These are phyloP conservation scores for Rhyacophila evoluta DNA, from an alignment of 2,888 invertebrate genomes.

Conservation along the genomic window DNA sequence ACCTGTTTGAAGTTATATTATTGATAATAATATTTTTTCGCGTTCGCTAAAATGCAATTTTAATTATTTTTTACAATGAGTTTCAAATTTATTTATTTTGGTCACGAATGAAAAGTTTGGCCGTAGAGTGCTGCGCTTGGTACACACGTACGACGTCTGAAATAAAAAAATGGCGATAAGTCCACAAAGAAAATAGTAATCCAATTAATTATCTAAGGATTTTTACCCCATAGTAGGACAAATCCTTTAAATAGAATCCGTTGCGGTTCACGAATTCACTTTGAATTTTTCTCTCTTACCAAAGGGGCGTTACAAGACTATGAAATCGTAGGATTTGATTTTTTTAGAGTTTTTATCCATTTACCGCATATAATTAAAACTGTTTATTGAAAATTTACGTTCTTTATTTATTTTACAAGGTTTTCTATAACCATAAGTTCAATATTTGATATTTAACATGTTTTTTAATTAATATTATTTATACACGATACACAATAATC, in stretches of 20 bases:
- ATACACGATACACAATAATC: too few species aligned
- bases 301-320: too few species aligned
- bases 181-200: conserved; percentile 32
- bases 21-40: too few species aligned
- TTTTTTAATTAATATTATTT: too few species aligned
- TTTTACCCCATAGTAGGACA: conserved; percentile 16
- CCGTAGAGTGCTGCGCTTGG: conserved; percentile 1
- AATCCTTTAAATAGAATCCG: conserved; percentile 13
- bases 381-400: too few species aligned
- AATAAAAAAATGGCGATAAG: background rate
- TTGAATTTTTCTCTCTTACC: background rate
- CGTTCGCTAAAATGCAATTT: background rate
- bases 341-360: too few species aligned
- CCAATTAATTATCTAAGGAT: conserved; percentile 29
- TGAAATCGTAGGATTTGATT: too few species aligned
- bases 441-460: too few species aligned
- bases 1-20: too few species aligned
- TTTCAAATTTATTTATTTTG: background rate
- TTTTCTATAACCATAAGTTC: too few species aligned
- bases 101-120: background rate
- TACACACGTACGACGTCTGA: background rate
- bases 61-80: background rate
- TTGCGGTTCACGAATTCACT: conserved; percentile 7
- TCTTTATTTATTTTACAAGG: too few species aligned
- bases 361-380: too few species aligned